Evolutionary conservation across 2,113 vertebrate species (phyloP).

Genomic region (Dicaeum eximium): DNA sequence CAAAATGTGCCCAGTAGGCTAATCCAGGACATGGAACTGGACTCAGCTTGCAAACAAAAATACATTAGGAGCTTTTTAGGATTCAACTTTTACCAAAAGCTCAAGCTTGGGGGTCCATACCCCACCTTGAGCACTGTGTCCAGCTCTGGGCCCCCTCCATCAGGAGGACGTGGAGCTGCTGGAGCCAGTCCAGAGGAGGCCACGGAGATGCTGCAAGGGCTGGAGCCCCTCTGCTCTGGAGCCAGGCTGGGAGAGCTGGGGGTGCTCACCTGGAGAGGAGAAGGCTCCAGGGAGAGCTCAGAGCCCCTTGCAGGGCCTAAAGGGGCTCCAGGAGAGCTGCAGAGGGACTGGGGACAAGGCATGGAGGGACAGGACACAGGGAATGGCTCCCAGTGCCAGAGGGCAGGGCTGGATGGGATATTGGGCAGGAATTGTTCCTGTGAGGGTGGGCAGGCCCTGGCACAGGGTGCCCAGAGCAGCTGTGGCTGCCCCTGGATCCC

Average conservation of each 20-base stretch:
- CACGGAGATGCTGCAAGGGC: not conserved
- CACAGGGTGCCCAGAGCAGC: not conserved
- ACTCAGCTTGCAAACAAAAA: not conserved
- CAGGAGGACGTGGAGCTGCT: not conserved
- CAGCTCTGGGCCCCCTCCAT: not conserved
- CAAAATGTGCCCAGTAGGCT: not conserved
- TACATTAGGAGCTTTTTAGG: not conserved
- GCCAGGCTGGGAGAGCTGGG: not conserved
- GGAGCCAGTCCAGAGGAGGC: not conserved
- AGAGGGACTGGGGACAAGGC: not conserved
- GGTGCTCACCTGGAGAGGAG: not conserved
- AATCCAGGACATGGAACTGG: not conserved
- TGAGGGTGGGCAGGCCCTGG: not conserved
- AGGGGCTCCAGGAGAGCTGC: not conserved
- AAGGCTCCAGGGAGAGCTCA: not conserved
- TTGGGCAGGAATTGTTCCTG: not conserved
- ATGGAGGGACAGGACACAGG: not conserved
- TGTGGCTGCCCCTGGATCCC: not conserved
- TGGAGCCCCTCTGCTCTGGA: not conserved
- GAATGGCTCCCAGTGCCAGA: not conserved
- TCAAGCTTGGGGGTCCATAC: not conserved
- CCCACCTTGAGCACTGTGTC: not conserved
- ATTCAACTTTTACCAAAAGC: not conserved
- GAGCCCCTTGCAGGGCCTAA: not conserved
- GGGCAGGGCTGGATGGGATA: not conserved